These are phyloP conservation scores for Nomada fucata DNA, from an alignment of 2,888 invertebrate species.

Conservation along the genomic window DNA sequence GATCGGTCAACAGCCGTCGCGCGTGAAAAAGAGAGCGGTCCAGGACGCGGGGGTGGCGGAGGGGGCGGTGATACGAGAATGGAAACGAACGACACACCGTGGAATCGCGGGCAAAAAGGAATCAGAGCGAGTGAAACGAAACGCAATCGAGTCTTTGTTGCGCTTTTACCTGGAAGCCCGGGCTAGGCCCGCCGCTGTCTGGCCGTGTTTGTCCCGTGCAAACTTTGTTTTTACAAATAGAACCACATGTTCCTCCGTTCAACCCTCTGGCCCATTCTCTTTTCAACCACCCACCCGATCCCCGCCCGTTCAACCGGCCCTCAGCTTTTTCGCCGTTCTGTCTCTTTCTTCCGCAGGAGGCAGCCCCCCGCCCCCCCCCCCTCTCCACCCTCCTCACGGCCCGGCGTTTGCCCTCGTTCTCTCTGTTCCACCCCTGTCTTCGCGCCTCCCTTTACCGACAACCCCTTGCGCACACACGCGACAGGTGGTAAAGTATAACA, in stretches of 20 bases:
- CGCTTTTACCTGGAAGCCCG: slow-evolving; percentile 79
- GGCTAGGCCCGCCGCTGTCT: slow-evolving; percentile 76
- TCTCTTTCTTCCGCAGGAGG: slow-evolving; percentile 12
- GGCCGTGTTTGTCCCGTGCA: slow-evolving; percentile 81
- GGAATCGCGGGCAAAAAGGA: slow-evolving; percentile 57
- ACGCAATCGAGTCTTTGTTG: slow-evolving; percentile 79
- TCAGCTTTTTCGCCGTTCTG: slow-evolving; percentile 13
- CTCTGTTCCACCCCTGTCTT: slow-evolving; percentile 44
- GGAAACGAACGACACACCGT: slow-evolving; percentile 21
- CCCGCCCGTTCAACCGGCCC: slow-evolving; percentile 37
- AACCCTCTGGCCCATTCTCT: slow-evolving; percentile 67
- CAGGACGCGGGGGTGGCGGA: neutral
- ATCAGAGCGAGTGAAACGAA: slow-evolving; percentile 67
- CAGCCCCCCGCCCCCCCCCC: slow-evolving; percentile 50
- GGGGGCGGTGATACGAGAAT: neutral
- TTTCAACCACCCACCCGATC: slow-evolving; percentile 36
- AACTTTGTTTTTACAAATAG: slow-evolving; percentile 83
- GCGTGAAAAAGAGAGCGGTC: neutral
- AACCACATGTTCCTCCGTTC: slow-evolving; percentile 78
- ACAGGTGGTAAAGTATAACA: slow-evolving; percentile 77
- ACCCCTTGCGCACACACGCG: slow-evolving; percentile 75
- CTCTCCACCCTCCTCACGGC: slow-evolving; percentile 52
- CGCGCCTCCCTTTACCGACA: slow-evolving; percentile 51
- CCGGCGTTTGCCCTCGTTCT: slow-evolving; percentile 39
- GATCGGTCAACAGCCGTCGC: slow-evolving; percentile 40